Base-by-base conservation (phyloP, 2,797 vertebrate species). In the Lerista edwardsae region DNA sequence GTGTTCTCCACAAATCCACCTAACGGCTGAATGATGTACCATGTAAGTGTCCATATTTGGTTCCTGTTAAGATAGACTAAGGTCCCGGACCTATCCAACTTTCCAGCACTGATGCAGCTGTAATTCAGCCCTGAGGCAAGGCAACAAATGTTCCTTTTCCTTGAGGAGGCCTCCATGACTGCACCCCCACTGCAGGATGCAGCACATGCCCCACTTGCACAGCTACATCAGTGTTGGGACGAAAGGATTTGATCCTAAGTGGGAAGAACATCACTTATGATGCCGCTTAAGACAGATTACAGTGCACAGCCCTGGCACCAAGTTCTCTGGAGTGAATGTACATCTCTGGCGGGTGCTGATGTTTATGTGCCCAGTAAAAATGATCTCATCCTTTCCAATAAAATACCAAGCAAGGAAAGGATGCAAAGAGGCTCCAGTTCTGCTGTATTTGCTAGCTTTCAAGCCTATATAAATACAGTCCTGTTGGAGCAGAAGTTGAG, bases 291-390 rank as follows among this genome's bases (percentile, higher is more conserved):
- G 41, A 39, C 67, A 41, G 19, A 31, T n/a, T 79, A 47, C 41
- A 64, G 1, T 31, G 41, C 27, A n/a, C 1, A 29, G 25, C 7
- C 23, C 27, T 29, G 19, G 25, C 36, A 67, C 41, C 31, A 65
- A n/a, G 36, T 23, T 71, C 21, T 23, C 62, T 44, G 44, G 41
- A 47, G 15, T 1, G 8, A 9, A 0, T 1, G 39, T 72, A 36
- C 1, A 0, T 11, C 80, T 81, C 31, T 0, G 76, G 76, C 0
- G 41, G 68, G 34, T 36, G 61, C 74, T 6, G 57, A 0, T 75
- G 76, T 9, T 84, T 83, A 6, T 85, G 23, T 0, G 84, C 65
- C 19, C 82, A 0, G 0, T 47, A 73, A 0, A 0, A 12, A 76
- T 73, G 85, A 39, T 39, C 80, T 71, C 79, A 61, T 61, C 59